These are phyloP conservation scores for Gambusia yucatana DNA, from an alignment of 2,797 vertebrate species.

Conservation along the genomic window DNA sequence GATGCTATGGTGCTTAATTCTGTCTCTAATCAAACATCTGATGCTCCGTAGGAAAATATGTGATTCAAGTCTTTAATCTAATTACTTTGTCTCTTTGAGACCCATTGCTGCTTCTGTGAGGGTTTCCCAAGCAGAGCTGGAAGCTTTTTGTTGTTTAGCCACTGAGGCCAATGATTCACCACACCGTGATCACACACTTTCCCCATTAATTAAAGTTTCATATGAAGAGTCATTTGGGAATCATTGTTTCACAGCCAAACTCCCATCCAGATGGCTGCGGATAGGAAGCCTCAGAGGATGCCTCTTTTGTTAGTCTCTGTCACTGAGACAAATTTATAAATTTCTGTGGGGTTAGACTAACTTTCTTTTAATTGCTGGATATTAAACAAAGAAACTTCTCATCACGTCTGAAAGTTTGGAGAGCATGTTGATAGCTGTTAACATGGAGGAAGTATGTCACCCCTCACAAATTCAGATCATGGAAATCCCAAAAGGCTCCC, in stretches of 20 bases:
- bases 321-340: conserved; percentile 4
- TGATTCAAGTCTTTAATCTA: neutral
- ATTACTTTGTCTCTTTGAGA: conserved; percentile 2
- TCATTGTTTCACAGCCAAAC: conserved; percentile 37
- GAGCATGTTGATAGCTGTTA: neutral
- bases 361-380: conserved; percentile 47
- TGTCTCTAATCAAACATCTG: neutral
- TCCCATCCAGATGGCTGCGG: conserved; percentile 67
- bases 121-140: conserved; percentile 51
- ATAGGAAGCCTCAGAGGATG: conserved; percentile 51
- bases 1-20: neutral
- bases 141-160: conserved; percentile 60
- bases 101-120: conserved; percentile 20
- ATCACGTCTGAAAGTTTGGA: conserved; percentile 37
- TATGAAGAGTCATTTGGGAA: conserved; percentile 60
- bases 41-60: neutral
- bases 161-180: conserved; percentile 49
- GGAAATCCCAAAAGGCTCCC: conserved; percentile 6
- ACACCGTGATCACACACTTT: conserved; percentile 50
- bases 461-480: neutral
- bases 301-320: conserved; percentile 41
- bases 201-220: conserved; percentile 71
- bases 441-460: neutral
- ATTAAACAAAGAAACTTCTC: conserved; percentile 40
- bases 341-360: conserved; percentile 38